Evolutionary conservation across 2,113 vertebrate genomes (phyloP).

Genomic region (Condylura cristata): DNA sequence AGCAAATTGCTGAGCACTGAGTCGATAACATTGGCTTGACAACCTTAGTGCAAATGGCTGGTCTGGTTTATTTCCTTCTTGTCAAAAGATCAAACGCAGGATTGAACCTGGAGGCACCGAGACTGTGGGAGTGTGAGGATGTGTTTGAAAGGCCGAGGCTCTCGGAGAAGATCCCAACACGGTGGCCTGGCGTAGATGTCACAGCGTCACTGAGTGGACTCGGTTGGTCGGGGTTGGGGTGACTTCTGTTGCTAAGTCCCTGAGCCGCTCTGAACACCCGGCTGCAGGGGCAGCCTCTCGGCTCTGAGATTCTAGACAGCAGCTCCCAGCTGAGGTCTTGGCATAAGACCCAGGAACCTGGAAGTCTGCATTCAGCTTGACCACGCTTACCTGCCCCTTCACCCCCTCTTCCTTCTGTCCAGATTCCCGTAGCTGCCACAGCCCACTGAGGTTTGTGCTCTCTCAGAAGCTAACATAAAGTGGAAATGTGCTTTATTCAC

Average conservation of each 20-base stretch:
- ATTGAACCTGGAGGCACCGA: constrained; percentile 52
- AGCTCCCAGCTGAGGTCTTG: background rate
- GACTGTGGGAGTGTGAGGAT: background rate
- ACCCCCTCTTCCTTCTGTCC: constrained; percentile 14
- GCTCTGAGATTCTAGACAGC: constrained; percentile 1
- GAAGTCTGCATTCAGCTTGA: background rate
- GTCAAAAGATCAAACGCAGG: constrained; percentile 34
- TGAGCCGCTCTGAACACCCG: background rate
- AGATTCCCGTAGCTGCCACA: constrained; percentile 58
- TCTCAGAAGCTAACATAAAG: constrained; percentile 68
- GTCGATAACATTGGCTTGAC: constrained; percentile 57
- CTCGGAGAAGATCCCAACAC: background rate
- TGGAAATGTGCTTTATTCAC: constrained; percentile 81
- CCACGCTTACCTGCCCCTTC: background rate
- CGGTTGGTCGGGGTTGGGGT: too few relatives aligned
- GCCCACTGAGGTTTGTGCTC: constrained; percentile 74
- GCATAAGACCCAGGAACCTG: background rate
- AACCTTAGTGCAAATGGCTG: constrained; percentile 65
- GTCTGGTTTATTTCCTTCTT: constrained; percentile 67
- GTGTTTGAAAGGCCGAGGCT: background rate
- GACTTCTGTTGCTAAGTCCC: background rate
- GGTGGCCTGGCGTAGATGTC: background rate
- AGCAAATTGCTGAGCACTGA: constrained; percentile 67
- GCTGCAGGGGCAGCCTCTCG: background rate
- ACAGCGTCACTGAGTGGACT: background rate